Evolutionary conservation across 2,888 invertebrate species (phyloP), one percentile per base, ranked within the genome.

Genomic region (Protophormia terraenovae): DNA sequence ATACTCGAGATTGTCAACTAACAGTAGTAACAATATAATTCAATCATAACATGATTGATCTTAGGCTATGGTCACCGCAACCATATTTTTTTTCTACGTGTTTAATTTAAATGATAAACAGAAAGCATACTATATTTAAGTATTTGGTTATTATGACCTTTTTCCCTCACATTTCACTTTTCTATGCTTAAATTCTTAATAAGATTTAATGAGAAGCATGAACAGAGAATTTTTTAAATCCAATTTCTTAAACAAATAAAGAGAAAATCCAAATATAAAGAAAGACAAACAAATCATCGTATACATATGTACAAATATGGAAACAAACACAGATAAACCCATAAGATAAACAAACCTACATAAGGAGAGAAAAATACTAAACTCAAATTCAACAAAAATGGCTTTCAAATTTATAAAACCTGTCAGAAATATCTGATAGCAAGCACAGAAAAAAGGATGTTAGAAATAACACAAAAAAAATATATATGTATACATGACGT

Each of bases 361-460:
- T 27, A 45, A 12, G 2, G 24, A 32, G 2, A 27, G 8, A 71
- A 50, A 64, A 35, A 66, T 55, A 73, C 14, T n/a, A n/a, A n/a
- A n/a, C n/a, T n/a, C n/a, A n/a, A n/a, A n/a, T n/a, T n/a, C n/a
- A n/a, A n/a, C n/a, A n/a, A n/a, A n/a, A n/a, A n/a, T n/a, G 76
- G 64, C 66, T 71, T 84, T 71, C 24, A 62, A 67, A 80, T 84
- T 84, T 80, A 38, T 47, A 80, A 76, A 76, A 69, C 76, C 71
- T 80, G 76, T 80, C 79, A 80, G 71, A 84, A 84, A 35, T 80
- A 76, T 79, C 80, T 76, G 71, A 58, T 41, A 67, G 45, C 41
- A 64, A 69, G 62, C 22, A 47, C 53, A 53, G 2, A 83, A 60
- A 55, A 19, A 60, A 38, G 22, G 62, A 10, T 22, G 60, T 29